phyloP scores from a whole-genome alignment of 2,113 vertebrate genomes.

The Apteryx mantelli region DNA sequence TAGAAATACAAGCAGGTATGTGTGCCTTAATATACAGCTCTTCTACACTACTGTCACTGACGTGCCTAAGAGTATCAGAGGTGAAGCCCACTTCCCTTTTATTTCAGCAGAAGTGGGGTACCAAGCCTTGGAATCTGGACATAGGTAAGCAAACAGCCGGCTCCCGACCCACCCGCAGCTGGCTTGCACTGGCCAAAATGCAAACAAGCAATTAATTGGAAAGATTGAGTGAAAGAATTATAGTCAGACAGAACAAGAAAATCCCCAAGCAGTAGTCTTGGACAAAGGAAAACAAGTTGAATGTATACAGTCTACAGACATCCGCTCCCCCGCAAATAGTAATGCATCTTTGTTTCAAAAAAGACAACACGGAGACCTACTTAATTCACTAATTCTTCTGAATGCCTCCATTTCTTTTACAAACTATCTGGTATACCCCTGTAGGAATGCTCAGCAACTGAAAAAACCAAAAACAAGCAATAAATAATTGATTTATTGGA shows the following conservation, averaged over 20 bases:
- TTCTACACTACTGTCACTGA: not conserved
- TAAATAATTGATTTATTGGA: conserved; percentile 1
- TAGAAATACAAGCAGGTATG: not conserved
- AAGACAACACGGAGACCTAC: conserved; percentile 5
- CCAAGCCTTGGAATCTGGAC: not conserved
- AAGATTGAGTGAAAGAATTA: conserved; percentile 46
- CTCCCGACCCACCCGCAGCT: conserved; percentile 5
- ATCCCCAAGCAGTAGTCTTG: conserved; percentile 41
- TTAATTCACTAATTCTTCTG: conserved; percentile 55
- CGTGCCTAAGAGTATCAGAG: not conserved
- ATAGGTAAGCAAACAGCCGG: not conserved
- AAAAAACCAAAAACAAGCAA: conserved; percentile 11
- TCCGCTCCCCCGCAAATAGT: not conserved
- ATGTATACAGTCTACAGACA: not conserved
- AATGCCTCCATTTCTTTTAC: conserved; percentile 33
- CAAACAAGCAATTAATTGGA: conserved; percentile 27
- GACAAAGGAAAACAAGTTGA: conserved; percentile 54
- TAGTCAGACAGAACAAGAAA: conserved; percentile 52
- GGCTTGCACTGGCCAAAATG: conserved; percentile 17
- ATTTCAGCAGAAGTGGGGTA: not conserved
- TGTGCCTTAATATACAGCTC: not conserved
- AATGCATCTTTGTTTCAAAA: conserved; percentile 35
- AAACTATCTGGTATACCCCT: conserved; percentile 18
- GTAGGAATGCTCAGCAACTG: conserved; percentile 5
- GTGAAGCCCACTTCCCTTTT: not conserved